Conservation (phyloP, 2,888 invertebrate species). For the Stenotaenia linearis region DNA sequence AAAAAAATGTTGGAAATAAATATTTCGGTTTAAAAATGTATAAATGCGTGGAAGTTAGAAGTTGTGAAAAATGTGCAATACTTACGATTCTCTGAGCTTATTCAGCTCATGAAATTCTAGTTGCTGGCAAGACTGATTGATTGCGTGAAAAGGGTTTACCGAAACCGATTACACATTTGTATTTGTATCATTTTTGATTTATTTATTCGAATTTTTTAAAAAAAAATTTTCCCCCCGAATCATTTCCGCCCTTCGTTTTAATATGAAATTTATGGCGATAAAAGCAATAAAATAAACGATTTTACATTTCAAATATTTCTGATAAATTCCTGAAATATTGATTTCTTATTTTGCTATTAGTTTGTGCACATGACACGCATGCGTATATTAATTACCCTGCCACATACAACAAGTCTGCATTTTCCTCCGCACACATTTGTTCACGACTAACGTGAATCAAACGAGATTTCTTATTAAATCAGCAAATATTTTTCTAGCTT, state of each 20-base stretch:
- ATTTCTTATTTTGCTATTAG: constrained; percentile 15
- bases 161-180: background rate
- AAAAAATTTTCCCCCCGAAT: no score
- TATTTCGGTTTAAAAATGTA: background rate
- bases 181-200: background rate
- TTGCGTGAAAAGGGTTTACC: background rate
- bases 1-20: background rate
- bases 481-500: background rate
- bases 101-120: constrained; percentile 16
- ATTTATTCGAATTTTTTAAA: background rate
- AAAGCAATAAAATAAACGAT: background rate
- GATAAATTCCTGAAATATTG: background rate
- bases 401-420: background rate
- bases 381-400: constrained; percentile 10
- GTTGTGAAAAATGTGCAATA: background rate
- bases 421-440: background rate
- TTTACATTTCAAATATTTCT: background rate
- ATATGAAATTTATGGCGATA: background rate
- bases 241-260: no score
- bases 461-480: constrained; percentile 1
- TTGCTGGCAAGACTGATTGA: background rate
- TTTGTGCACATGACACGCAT: constrained; percentile 21
- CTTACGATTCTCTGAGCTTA: constrained; percentile 9
- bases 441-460: background rate
- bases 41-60: background rate